Conservation (phyloP, 2,888 invertebrate genomes). For the Dolichomitus sp. region DNA sequence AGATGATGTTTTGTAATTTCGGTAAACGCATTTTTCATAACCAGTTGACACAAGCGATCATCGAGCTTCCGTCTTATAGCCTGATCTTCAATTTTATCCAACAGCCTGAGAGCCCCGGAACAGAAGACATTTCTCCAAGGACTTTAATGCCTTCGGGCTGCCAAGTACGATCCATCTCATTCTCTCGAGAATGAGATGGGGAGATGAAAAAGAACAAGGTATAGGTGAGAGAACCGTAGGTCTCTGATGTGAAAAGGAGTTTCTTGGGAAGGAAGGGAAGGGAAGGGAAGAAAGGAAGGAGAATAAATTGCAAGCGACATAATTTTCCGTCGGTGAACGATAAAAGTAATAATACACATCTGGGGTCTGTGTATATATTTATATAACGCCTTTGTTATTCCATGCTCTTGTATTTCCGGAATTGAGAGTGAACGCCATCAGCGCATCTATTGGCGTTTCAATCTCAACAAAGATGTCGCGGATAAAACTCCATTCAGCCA, state of each 20-base stretch:
- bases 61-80: slow-evolving; percentile 33
- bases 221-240: slow-evolving; percentile 2
- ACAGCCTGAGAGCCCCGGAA: slow-evolving; percentile 14
- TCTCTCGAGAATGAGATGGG: slow-evolving; percentile 15
- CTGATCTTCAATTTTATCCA: slow-evolving; percentile 52
- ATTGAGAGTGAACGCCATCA: background rate
- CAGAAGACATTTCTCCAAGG: slow-evolving; percentile 51
- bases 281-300: background rate
- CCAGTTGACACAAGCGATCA: slow-evolving; percentile 46
- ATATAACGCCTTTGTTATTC: background rate
- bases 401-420: background rate
- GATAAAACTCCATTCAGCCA: background rate
- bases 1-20: slow-evolving; percentile 32
- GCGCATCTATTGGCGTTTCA: background rate
- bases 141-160: slow-evolving; percentile 65
- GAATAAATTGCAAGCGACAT: slow-evolving; percentile 21
- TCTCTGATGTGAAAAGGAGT: background rate
- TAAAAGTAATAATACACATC: slow-evolving; percentile 12
- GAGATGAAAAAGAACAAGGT: slow-evolving; percentile 21
- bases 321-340: slow-evolving; percentile 3
- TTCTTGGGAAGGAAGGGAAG: too few species aligned
- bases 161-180: slow-evolving; percentile 63
- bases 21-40: slow-evolving; percentile 50
- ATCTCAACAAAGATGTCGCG: background rate
- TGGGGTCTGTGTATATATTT: background rate